Conservation (phyloP, 1,140 invertebrate genomes). For the Hesperophylax magnus region DNA sequence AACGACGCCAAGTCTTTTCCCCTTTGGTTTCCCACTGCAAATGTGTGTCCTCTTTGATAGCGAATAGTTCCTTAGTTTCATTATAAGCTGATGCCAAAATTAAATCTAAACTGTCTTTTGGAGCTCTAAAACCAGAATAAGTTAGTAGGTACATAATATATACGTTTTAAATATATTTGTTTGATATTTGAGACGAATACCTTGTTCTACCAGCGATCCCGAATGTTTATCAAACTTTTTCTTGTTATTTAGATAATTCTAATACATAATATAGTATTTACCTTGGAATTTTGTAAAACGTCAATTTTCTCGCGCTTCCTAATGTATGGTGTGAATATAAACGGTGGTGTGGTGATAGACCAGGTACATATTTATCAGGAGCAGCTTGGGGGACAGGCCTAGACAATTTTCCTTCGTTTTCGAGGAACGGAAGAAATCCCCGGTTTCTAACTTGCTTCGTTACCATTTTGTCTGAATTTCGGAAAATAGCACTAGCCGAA, state of each 20-base stretch:
- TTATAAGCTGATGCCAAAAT: slow-evolving; percentile 73
- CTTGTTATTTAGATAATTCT: too few relatives aligned
- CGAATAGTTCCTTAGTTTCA: slow-evolving; percentile 73
- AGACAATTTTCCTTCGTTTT: slow-evolving; percentile 70
- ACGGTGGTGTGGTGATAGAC: slow-evolving; percentile 68
- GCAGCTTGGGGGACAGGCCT: slow-evolving; percentile 68
- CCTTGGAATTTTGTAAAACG: slow-evolving; percentile 67
- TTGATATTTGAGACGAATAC: too few relatives aligned
- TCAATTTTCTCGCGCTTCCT: slow-evolving; percentile 69
- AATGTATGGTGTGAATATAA: slow-evolving; percentile 76
- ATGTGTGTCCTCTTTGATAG: slow-evolving; percentile 72
- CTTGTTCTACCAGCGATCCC: too few relatives aligned
- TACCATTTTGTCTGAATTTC: slow-evolving; percentile 2
- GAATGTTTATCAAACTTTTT: too few relatives aligned
- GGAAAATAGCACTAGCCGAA: too few relatives aligned
- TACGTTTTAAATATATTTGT: too few relatives aligned
- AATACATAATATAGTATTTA: slow-evolving; percentile 39
- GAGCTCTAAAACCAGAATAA: slow-evolving; percentile 62
- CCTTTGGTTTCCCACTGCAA: slow-evolving; percentile 74
- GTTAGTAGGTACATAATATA: neutral
- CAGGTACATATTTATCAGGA: slow-evolving; percentile 59
- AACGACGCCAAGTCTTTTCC: slow-evolving; percentile 69
- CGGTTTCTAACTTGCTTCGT: slow-evolving; percentile 68
- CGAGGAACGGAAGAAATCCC: slow-evolving; percentile 70
- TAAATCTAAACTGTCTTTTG: slow-evolving; percentile 75